phyloP scores from a whole-genome alignment of 2,797 vertebrate genomes.

The Pyrrhura leucotis region DNA sequence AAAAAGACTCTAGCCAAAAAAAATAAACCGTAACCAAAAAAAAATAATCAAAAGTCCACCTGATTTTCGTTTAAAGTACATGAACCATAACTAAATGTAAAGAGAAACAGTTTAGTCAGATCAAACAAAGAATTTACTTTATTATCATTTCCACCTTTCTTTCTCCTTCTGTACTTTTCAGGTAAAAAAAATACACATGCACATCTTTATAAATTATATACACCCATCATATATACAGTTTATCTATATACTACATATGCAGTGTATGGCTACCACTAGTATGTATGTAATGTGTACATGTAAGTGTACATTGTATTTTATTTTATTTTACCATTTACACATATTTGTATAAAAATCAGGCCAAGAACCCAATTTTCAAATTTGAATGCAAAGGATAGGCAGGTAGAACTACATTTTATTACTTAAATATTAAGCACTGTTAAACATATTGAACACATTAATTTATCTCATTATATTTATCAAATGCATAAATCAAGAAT shows the following conservation, averaged over 20 bases:
- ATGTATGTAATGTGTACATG: neutral
- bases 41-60: neutral
- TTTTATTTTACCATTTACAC: neutral
- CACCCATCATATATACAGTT: neutral
- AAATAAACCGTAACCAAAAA: neutral
- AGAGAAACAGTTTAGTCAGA: neutral
- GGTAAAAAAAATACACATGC: neutral
- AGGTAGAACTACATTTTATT: neutral
- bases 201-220: neutral
- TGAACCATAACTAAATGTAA: neutral
- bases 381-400: neutral
- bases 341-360: neutral
- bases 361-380: neutral
- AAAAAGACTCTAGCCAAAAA: neutral
- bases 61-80: neutral
- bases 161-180: neutral
- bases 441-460: neutral
- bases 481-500: neutral
- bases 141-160: neutral
- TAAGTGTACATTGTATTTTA: rapidly evolving
- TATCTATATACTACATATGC: neutral
- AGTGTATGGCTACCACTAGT: neutral
- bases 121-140: neutral
- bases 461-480: neutral
- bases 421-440: neutral